Percentiles rank a stretch among this genome's conserved stretches.
phyloP scores from a whole-genome alignment of 2,113 vertebrate species.

The Trichechus manatus region DNA sequence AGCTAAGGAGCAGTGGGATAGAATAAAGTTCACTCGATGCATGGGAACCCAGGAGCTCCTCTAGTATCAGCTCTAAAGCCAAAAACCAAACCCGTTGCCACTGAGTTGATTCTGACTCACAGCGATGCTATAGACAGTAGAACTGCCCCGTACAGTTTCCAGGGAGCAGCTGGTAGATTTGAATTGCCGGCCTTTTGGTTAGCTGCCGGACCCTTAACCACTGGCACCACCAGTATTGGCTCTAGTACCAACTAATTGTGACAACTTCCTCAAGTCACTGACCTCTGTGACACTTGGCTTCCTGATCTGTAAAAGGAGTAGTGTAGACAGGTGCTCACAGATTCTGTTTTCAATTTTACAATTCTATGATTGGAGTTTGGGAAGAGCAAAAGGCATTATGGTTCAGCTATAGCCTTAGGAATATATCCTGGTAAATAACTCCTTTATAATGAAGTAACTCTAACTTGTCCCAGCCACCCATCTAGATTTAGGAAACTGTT shows the following conservation, averaged over 20 bases:
- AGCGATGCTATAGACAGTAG: too few relatives aligned
- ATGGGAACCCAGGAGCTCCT: background rate
- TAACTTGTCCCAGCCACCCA: background rate
- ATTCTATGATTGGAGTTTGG: background rate
- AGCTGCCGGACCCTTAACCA: too few relatives aligned
- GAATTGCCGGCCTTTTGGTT: too few relatives aligned
- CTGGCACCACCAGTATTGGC: too few relatives aligned
- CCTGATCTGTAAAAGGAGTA: background rate
- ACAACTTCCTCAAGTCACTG: background rate
- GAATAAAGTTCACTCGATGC: background rate
- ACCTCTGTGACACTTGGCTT: background rate
- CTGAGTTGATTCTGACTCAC: too few relatives aligned
- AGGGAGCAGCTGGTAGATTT: too few relatives aligned
- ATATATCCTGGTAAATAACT: background rate
- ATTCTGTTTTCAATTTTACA: background rate
- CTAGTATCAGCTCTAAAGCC: background rate
- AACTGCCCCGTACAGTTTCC: too few relatives aligned
- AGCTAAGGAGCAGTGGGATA: background rate
- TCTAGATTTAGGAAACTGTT: background rate
- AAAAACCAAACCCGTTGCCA: too few relatives aligned
- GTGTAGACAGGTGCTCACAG: background rate
- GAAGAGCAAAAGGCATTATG: background rate
- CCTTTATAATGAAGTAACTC: background rate
- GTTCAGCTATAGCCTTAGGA: background rate
- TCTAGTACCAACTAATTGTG: background rate